These are phyloP conservation scores for Eristalis intricaria DNA, from an alignment of 2,888 invertebrate species.

Conservation along the genomic window DNA sequence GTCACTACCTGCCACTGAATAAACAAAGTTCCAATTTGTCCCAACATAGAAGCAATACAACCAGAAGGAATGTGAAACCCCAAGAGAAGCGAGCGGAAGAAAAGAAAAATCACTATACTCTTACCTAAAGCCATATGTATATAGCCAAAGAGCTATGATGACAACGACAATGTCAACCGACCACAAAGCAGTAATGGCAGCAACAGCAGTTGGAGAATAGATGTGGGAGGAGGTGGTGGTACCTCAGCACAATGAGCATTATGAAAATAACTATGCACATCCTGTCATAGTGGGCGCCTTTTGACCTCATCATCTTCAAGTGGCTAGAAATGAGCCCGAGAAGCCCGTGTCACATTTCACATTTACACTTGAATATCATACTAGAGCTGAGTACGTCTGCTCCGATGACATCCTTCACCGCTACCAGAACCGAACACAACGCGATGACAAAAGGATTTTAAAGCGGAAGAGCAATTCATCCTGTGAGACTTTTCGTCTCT, in stretches of 20 bases:
- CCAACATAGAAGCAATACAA: slow-evolving; percentile 35
- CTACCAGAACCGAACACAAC: background rate
- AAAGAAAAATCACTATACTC: background rate
- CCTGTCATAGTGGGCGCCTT: slow-evolving; percentile 37
- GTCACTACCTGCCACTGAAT: background rate
- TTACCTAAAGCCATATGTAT: background rate
- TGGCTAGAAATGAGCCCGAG: slow-evolving; percentile 56
- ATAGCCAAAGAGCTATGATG: slow-evolving; percentile 8
- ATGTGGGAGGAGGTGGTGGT: background rate
- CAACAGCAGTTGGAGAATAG: background rate
- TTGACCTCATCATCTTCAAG: slow-evolving; percentile 63
- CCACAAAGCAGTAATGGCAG: background rate
- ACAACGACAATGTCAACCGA: slow-evolving; percentile 47
- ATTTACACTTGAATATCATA: slow-evolving; percentile 57
- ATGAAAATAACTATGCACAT: slow-evolving; percentile 56
- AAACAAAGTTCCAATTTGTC: slow-evolving; percentile 42
- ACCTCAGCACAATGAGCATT: slow-evolving; percentile 27
- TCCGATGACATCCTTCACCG: slow-evolving; percentile 40
- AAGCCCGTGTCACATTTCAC: slow-evolving; percentile 56
- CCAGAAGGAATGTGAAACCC: slow-evolving; percentile 12
- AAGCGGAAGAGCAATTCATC: slow-evolving; percentile 55
- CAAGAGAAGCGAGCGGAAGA: background rate
- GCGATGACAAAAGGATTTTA: slow-evolving; percentile 51
- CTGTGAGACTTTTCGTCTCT: slow-evolving; percentile 50
- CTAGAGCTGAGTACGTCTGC: slow-evolving; percentile 34